Percentiles rank a stretch among this genome's conserved stretches.
These are phyloP conservation scores for Euura saliciscinereae DNA, from an alignment of 1,140 invertebrate genomes.

Conservation along the genomic window DNA sequence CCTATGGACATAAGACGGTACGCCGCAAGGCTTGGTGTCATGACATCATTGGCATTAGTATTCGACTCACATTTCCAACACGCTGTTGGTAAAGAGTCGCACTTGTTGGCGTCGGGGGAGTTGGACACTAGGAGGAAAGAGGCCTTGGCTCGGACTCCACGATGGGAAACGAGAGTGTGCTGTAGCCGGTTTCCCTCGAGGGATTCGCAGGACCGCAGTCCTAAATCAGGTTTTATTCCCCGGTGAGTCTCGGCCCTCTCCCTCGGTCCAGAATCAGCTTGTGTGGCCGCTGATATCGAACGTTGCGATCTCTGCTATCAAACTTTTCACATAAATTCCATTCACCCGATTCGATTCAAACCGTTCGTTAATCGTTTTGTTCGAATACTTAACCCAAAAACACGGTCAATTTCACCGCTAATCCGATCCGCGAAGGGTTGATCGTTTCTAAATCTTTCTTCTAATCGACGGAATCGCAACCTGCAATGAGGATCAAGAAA, in stretches of 20 bases:
- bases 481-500: not conserved
- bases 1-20: not conserved
- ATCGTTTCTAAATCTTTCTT: too few relatives aligned
- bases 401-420: too few relatives aligned
- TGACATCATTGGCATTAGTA: constrained; percentile 36
- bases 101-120: constrained; percentile 55
- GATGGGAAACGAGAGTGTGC: constrained; percentile 52
- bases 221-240: constrained; percentile 59
- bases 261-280: constrained; percentile 20
- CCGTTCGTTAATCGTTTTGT: not conserved
- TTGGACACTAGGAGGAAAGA: constrained; percentile 36
- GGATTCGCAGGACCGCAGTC: constrained; percentile 56
- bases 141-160: constrained; percentile 46
- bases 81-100: constrained; percentile 57
- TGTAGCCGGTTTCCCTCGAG: constrained; percentile 45
- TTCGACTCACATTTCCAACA: constrained; percentile 46
- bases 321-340: constrained; percentile 1
- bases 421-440: too few relatives aligned
- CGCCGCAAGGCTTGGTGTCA: not conserved
- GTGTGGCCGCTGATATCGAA: not conserved
- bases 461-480: too few relatives aligned
- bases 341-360: not conserved
- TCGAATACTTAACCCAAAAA: not conserved
- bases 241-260: constrained; percentile 44
- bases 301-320: not conserved